phyloP scores from a whole-genome alignment of 2,888 invertebrate species.

The Pyrrhia umbra region DNA sequence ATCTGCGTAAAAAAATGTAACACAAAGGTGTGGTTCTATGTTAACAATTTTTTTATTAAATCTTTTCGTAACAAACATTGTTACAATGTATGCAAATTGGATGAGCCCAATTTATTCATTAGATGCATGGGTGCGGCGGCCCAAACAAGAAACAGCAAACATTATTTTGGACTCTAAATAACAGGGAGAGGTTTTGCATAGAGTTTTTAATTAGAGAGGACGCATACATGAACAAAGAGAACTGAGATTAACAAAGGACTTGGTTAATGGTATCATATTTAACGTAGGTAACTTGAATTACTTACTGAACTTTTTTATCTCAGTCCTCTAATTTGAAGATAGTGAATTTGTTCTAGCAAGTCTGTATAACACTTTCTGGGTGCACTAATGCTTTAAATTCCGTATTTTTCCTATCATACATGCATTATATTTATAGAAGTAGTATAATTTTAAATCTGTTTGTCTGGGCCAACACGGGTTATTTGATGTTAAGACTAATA shows the following conservation, averaged over 20 bases:
- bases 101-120: conserved; percentile 70
- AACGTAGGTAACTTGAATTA: conserved; percentile 12
- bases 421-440: too few species aligned
- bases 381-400: not conserved
- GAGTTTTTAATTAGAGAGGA: conserved; percentile 52
- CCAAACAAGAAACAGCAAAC: conserved; percentile 58
- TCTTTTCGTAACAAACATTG: conserved; percentile 45
- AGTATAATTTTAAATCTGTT: too few species aligned
- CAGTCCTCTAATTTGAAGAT: conserved; percentile 5
- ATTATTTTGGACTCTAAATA: conserved; percentile 58
- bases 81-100: conserved; percentile 61
- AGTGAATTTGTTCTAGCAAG: not conserved
- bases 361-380: not conserved
- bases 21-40: not conserved
- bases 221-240: conserved; percentile 41
- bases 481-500: too few species aligned
- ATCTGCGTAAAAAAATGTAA: not conserved
- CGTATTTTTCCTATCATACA: too few species aligned
- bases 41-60: conserved; percentile 5
- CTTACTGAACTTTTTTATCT: conserved; percentile 11
- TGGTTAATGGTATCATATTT: conserved; percentile 21
- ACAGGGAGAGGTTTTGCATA: conserved; percentile 54
- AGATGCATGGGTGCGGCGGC: conserved; percentile 59
- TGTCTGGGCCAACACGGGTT: too few species aligned
- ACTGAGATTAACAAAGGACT: conserved; percentile 18